Percentiles rank a stretch among this genome's conserved stretches.
These are phyloP conservation scores for Terebella lapidaria DNA, from an alignment of 2,888 invertebrate species.

Conservation along the genomic window DNA sequence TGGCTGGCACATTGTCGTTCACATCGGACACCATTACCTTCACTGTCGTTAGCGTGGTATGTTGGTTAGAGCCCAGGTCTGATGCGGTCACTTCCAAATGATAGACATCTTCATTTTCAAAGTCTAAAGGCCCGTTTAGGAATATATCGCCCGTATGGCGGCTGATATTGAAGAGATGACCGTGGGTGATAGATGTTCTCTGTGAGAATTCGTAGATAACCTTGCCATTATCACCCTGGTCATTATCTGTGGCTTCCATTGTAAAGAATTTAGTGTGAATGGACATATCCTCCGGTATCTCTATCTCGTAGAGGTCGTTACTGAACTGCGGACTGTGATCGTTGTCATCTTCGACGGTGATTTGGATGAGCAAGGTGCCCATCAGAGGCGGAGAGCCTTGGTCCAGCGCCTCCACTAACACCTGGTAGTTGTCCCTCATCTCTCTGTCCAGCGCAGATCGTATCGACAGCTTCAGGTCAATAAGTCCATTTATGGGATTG, in stretches of 20 bases:
- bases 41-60: constrained; percentile 69
- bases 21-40: constrained; percentile 63
- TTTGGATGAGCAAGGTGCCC: constrained; percentile 27
- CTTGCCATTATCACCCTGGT: constrained; percentile 36
- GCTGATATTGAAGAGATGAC: constrained; percentile 12
- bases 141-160: constrained; percentile 8
- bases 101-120: constrained; percentile 9
- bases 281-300: background rate
- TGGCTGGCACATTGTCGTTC: constrained; percentile 79
- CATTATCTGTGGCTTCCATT: constrained; percentile 20
- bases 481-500: background rate
- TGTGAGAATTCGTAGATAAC: constrained; percentile 29
- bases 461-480: background rate
- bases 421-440: constrained; percentile 16
- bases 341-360: constrained; percentile 30
- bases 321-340: constrained; percentile 21
- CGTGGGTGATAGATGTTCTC: constrained; percentile 8
- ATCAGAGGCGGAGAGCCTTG: constrained; percentile 26
- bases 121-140: constrained; percentile 10
- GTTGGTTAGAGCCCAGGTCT: constrained; percentile 56
- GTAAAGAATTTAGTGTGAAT: background rate
- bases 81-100: constrained; percentile 12
- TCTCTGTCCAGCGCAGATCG: constrained; percentile 19
- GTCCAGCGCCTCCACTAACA: constrained; percentile 36
- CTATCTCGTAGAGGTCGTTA: background rate